phyloP scores from a whole-genome alignment of 1,140 invertebrate species.

The Caligus rogercresseyi region DNA sequence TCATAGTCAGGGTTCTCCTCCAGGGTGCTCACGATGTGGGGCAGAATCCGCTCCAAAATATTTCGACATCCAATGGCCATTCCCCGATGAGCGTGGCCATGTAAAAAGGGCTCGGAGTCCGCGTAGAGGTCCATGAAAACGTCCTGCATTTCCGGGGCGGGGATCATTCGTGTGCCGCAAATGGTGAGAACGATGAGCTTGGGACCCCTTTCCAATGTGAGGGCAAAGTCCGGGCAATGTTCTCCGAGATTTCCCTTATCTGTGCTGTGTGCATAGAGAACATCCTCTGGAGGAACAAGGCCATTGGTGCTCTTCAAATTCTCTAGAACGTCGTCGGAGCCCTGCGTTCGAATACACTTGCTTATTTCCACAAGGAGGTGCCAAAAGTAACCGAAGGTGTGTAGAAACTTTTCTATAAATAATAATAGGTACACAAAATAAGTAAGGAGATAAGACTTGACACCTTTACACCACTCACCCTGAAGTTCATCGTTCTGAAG shows the following conservation, averaged over 20 bases:
- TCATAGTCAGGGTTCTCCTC: slow-evolving; percentile 1
- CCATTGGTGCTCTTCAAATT: not conserved
- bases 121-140: slow-evolving; percentile 16
- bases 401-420: slow-evolving; percentile 1
- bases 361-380: slow-evolving; percentile 4
- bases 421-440: not conserved
- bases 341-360: not conserved
- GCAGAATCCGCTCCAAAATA: not conserved
- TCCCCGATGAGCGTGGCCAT: slow-evolving; percentile 9
- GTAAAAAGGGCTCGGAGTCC: not conserved
- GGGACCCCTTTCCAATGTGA: not conserved
- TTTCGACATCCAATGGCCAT: slow-evolving; percentile 7
- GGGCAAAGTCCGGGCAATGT: slow-evolving; percentile 14
- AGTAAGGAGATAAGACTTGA: not conserved
- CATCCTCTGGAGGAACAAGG: not conserved
- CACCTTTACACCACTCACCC: not conserved
- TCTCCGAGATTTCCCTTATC: not conserved
- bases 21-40: not conserved
- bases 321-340: not conserved
- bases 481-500: not conserved
- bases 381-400: slow-evolving; percentile 8
- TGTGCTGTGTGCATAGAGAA: slow-evolving; percentile 3
- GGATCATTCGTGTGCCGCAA: slow-evolving; percentile 16
- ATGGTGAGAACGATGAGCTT: slow-evolving; percentile 1
- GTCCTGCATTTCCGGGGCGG: slow-evolving; percentile 12